phyloP scores from a whole-genome alignment of 2,797 vertebrate species.

The Sebastes iracundus region DNA sequence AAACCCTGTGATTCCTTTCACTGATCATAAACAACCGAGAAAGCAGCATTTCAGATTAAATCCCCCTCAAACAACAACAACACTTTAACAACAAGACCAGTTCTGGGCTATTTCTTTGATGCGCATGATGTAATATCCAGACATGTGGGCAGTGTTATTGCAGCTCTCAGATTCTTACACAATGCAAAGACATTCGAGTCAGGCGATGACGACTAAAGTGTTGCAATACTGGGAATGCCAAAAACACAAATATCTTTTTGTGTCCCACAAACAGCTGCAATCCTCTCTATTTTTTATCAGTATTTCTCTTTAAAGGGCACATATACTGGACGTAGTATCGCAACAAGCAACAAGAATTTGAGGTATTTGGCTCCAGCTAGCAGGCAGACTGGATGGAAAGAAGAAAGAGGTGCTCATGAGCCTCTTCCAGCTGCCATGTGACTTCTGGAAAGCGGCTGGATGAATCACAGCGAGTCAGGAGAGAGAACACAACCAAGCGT shows the following conservation, averaged over 20 bases:
- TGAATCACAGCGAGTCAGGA: constrained; percentile 65
- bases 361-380: constrained; percentile 51
- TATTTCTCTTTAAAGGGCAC: neutral
- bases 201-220: neutral
- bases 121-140: constrained; percentile 11
- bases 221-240: constrained; percentile 24
- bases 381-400: constrained; percentile 43
- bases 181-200: constrained; percentile 5
- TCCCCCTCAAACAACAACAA: neutral
- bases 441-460: constrained; percentile 40
- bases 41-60: neutral
- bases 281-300: neutral
- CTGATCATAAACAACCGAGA: neutral
- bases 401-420: constrained; percentile 53
- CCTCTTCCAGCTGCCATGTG: constrained; percentile 61
- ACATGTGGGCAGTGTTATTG: neutral
- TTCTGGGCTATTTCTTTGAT: neutral
- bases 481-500: constrained; percentile 36
- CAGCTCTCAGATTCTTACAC: constrained; percentile 20
- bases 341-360: constrained; percentile 56
- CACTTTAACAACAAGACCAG: neutral
- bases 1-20: neutral
- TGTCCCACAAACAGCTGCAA: neutral
- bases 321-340: constrained; percentile 41
- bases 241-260: neutral